These are phyloP conservation scores for Nerophis ophidion DNA, from an alignment of 2,113 vertebrate species.

Conservation along the genomic window DNA sequence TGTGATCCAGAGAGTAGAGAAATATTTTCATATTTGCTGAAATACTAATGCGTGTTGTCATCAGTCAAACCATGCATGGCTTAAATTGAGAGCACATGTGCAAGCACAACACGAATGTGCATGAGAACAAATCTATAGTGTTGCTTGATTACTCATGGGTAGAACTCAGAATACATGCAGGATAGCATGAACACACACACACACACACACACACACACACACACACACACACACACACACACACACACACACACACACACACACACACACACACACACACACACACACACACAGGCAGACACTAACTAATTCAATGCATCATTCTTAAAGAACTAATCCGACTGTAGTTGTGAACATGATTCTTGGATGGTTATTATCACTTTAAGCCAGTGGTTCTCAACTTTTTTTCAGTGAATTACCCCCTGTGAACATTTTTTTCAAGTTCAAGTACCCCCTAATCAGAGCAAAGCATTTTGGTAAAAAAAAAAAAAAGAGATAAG, in stretches of 20 bases:
- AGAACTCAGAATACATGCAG: not conserved
- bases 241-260: too few relatives aligned
- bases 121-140: slow-evolving; percentile 26
- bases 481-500: too few relatives aligned
- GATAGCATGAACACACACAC: not conserved
- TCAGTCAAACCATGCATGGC: not conserved
- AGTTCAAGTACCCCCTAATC: too few relatives aligned
- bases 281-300: not conserved
- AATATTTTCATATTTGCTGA: not conserved
- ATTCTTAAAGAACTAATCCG: not conserved
- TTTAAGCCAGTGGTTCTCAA: too few relatives aligned
- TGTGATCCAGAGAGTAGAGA: slow-evolving; percentile 28
- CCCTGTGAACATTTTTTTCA: too few relatives aligned
- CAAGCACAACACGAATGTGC: slow-evolving; percentile 30
- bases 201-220: not conserved
- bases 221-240: too few relatives aligned
- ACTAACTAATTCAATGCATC: not conserved
- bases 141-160: slow-evolving; percentile 10
- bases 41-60: not conserved
- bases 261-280: not conserved
- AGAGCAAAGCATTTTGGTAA: too few relatives aligned
- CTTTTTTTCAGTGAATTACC: too few relatives aligned
- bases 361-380: not conserved
- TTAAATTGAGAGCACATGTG: slow-evolving; percentile 36
- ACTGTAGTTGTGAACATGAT: not conserved